Evolutionary conservation across 2,113 vertebrate species (phyloP).

Genomic region (Caretta caretta): DNA sequence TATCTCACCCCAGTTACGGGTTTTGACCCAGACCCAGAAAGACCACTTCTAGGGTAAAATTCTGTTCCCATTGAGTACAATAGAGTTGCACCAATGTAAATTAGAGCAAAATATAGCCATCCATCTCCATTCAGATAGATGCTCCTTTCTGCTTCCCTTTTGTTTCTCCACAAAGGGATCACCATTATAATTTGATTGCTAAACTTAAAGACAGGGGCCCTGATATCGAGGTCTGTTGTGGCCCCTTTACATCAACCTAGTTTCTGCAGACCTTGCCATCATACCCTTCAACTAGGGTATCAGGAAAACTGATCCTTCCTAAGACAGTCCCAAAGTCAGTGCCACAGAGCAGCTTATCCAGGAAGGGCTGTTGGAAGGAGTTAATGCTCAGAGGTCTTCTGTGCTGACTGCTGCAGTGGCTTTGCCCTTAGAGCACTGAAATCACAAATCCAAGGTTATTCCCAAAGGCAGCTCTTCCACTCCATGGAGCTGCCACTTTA

Average conservation of each 20-base stretch:
- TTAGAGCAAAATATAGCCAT: not conserved
- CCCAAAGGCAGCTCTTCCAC: not conserved
- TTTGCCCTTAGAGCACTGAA: not conserved
- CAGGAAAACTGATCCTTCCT: not conserved
- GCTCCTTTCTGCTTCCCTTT: not conserved
- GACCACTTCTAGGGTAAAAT: not conserved
- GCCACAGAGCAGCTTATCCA: not conserved
- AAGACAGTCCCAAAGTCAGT: not conserved
- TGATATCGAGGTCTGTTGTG: not conserved
- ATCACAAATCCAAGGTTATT: not conserved
- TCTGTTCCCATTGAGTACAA: not conserved
- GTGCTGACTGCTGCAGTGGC: not conserved
- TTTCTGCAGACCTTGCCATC: not conserved
- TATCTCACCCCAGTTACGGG: not conserved
- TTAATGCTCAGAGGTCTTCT: not conserved
- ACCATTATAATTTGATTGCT: not conserved
- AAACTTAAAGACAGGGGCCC: not conserved
- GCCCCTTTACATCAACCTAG: rapidly evolving
- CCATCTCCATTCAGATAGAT: not conserved
- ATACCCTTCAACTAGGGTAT: not conserved
- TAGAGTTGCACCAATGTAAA: not conserved
- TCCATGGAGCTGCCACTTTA: not conserved
- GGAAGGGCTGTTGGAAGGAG: not conserved
- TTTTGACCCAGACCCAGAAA: too few relatives aligned
- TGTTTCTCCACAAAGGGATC: not conserved